Evolutionary conservation across 2,888 invertebrate species (phyloP), one percentile per base, ranked within the genome.

Genomic region (Diaprepes abbreviatus): DNA sequence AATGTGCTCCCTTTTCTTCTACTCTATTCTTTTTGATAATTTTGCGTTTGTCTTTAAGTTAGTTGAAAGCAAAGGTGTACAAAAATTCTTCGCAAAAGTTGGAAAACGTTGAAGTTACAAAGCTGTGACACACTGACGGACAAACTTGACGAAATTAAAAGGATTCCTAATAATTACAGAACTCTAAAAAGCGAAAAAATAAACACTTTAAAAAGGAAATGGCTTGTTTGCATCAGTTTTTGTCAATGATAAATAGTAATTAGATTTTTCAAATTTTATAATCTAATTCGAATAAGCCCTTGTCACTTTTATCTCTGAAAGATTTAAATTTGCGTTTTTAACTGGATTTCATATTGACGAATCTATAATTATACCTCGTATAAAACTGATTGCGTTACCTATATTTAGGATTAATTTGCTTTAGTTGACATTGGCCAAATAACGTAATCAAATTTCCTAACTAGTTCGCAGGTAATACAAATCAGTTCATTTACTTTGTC

Each of bases 401-500:
- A 31, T 54, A 54, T 64, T 65, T 65, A 57, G 65, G 45, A 55
- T 55, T 65, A 58, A 58, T 58, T 58, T 58, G 28, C 40, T 43
- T 55, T 64, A 43, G 52, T 68, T 68, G 57, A 63, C 57, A 57
- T 45, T 63, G 62, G 57, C 55, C 63, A 63, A 68, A 68, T 70
- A 54, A 65, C 65, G 48, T 55, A 70, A 70, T 70, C 60, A 48
- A 70, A 70, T 70, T 60, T 55, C 48, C 60, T 67, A 70, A 70
- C 70, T 70, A 70, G 70, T 65, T 65, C 28, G 59, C 60, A 71
- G 68, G 65, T 71, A 67, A 68, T 71, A 67, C 71, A 68, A 71
- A 71, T 71, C 71, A 68, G 68, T 67, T 59, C 68, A 71, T 71
- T 71, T 71, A 71, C 68, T 68, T 71, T 71, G 71, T 71, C 68